Evolutionary conservation across 2,797 vertebrate species (phyloP), one percentile per base, ranked within the genome.

Genomic region (Botia kubotai): DNA sequence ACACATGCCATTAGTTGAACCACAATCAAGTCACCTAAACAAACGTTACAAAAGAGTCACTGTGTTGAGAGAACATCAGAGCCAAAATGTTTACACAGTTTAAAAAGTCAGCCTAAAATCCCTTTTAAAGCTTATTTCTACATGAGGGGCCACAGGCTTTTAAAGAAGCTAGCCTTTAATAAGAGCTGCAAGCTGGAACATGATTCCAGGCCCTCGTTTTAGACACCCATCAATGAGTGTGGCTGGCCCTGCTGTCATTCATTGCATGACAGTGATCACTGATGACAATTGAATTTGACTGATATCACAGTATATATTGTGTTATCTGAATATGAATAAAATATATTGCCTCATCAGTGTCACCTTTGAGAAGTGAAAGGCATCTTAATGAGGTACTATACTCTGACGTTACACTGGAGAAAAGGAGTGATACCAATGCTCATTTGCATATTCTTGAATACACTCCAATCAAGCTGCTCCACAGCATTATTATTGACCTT

Each of bases 391-490:
- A 72, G 60, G n/a, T 63, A 58, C 16, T 77, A 12, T 23, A 62
- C 69, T 73, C 14, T 58, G 17, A 10, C 4, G 63, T 19, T 73
- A 58, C 39, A 68, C 53, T 53, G 39, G 46, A 67, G 62, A 57
- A 39, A 39, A 39, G 39, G 4, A 57, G 63, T 1, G 63, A 74
- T 21, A 68, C 10, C 70, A 39, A 48, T 0, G 7, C 19, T 46
- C 17, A 78, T 82, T 82, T 62, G 16, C 81, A 82, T 82, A 69
- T 79, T 78, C 72, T 74, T 82, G 70, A 82, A 78, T 74, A 82
- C 74, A 53, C 70, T 79, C 70, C 68, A 70, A 82, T 74, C 70
- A 82, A 72, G 36, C 75, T 68, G 33, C 33, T 69, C 23, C 63
- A 48, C 36, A 67, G 50, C 26, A 67, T 48, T 58, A 62, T 73